These are phyloP conservation scores for Cephus pygmeus DNA, from an alignment of 2,888 invertebrate genomes.

Conservation along the genomic window DNA sequence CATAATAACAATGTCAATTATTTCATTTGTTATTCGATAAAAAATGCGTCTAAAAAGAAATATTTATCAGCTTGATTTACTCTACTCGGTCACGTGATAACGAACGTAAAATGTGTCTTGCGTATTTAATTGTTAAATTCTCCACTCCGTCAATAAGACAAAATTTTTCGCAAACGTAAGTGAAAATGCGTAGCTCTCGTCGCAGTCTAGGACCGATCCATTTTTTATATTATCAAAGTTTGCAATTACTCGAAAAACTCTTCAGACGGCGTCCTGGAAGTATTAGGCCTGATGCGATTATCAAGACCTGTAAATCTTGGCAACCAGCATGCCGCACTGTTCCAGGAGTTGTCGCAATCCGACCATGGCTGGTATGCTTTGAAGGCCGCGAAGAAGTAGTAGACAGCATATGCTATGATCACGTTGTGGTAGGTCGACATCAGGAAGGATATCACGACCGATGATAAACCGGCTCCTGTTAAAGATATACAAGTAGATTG, in stretches of 20 bases:
- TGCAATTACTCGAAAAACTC: constrained; percentile 88
- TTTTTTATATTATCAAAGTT: neutral
- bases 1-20: neutral
- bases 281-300: constrained; percentile 76
- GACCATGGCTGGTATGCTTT: constrained; percentile 91
- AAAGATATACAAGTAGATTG: constrained; percentile 31
- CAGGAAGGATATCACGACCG: constrained; percentile 93
- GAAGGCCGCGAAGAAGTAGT: constrained; percentile 92
- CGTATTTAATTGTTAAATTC: neutral
- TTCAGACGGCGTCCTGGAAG: constrained; percentile 87
- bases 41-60: neutral
- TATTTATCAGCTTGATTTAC: neutral
- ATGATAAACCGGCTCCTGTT: constrained; percentile 92
- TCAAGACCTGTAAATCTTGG: constrained; percentile 68
- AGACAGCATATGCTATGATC: constrained; percentile 93
- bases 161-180: neutral
- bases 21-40: neutral
- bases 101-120: neutral
- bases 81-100: neutral
- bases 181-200: neutral
- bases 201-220: neutral
- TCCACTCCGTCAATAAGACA: neutral
- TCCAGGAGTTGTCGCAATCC: constrained; percentile 85
- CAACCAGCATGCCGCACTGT: constrained; percentile 86
- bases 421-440: constrained; percentile 97